Evolutionary conservation across 2,113 vertebrate species (phyloP).

Genomic region (Pteruthius melanotis): DNA sequence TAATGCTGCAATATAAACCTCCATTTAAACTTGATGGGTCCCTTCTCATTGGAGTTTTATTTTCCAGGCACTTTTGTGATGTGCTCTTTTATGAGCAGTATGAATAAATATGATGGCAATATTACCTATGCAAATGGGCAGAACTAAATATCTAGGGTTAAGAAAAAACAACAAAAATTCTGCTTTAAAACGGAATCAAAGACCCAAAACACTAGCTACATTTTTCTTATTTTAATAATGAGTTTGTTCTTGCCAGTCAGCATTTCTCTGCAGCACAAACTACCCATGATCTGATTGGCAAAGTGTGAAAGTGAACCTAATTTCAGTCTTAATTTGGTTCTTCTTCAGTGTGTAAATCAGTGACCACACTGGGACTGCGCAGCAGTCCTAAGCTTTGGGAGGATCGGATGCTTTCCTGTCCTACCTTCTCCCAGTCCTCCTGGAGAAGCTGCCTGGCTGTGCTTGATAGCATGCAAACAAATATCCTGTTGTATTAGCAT

Average conservation of each 20-base stretch:
- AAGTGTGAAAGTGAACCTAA: not conserved
- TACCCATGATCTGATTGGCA: not conserved
- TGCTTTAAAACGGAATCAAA: not conserved
- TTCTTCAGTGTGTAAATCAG: not conserved
- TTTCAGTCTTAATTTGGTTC: not conserved
- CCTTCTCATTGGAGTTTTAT: conserved; percentile 49
- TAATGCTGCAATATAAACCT: conserved; percentile 31
- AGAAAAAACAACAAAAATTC: not conserved
- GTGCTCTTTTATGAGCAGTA: conserved; percentile 20
- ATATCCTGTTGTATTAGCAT: not conserved
- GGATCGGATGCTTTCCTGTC: fast-evolving
- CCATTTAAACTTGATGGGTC: conserved; percentile 69
- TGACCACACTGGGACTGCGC: not conserved
- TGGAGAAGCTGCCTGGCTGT: not conserved
- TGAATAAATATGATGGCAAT: conserved; percentile 28
- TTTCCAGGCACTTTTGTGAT: conserved; percentile 18
- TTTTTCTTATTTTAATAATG: not conserved
- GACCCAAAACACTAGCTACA: not conserved
- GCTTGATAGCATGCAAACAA: not conserved
- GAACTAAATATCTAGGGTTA: not conserved
- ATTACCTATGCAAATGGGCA: conserved; percentile 39
- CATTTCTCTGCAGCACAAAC: not conserved
- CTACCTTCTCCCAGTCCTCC: not conserved
- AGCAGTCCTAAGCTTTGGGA: not conserved
- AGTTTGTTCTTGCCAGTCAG: not conserved